Percentiles rank a stretch among this genome's conserved stretches.
phyloP scores from a whole-genome alignment of 2,888 invertebrate species.

The Amphipyra berbera region DNA sequence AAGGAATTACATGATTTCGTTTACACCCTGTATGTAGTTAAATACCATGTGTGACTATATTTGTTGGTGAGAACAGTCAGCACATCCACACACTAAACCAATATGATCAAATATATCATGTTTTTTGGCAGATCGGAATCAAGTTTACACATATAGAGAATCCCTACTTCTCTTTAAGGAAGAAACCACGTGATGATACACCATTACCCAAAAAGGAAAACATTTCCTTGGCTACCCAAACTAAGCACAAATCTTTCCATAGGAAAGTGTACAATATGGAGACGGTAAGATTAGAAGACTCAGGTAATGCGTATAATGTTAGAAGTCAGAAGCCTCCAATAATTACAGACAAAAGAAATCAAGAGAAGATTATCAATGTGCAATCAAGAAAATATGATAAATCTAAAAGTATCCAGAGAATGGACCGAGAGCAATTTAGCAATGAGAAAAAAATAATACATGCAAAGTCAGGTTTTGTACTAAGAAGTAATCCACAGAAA shows the following conservation, averaged over 20 bases:
- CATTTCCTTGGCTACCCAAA: slow-evolving; percentile 11
- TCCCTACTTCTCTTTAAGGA: slow-evolving; percentile 4
- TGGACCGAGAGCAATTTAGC: neutral
- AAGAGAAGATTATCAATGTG: neutral
- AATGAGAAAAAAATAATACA: neutral
- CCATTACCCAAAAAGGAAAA: slow-evolving; percentile 1
- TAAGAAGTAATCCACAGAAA: neutral
- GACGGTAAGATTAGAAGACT: slow-evolving; percentile 4
- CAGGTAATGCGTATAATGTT: slow-evolving; percentile 6
- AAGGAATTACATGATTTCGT: too few relatives aligned
- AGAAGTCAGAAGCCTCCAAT: neutral
- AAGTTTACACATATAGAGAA: slow-evolving; percentile 7
- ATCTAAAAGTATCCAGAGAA: slow-evolving; percentile 1
- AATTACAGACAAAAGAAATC: neutral
- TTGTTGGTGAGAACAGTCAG: too few relatives aligned
- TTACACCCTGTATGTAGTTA: too few relatives aligned
- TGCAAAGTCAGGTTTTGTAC: neutral
- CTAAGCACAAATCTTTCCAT: slow-evolving; percentile 8
- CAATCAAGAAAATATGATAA: slow-evolving; percentile 8
- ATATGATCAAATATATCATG: neutral
- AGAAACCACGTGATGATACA: neutral
- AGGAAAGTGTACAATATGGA: slow-evolving; percentile 9
- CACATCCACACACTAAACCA: neutral
- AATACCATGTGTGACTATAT: too few relatives aligned
- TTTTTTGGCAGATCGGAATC: slow-evolving; percentile 19